These are phyloP conservation scores for Ochropleura leucogaster DNA, from an alignment of 2,888 invertebrate genomes.

Conservation along the genomic window DNA sequence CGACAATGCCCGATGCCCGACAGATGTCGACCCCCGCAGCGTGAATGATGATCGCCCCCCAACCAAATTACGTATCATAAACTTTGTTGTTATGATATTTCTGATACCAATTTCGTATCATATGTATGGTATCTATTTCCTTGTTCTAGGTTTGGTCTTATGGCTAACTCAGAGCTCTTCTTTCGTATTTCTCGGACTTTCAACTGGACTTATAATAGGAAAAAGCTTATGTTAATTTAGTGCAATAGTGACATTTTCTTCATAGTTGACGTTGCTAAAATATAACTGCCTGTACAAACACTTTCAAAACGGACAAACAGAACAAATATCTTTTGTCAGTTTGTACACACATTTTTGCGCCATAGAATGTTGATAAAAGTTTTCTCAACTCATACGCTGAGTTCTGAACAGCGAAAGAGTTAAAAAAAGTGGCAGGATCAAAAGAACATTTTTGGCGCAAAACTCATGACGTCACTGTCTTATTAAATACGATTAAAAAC, in stretches of 20 bases:
- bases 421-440: not conserved
- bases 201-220: not conserved
- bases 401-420: too few relatives aligned
- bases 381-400: too few relatives aligned
- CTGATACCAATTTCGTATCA: slow-evolving; percentile 62
- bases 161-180: not conserved
- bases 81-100: slow-evolving; percentile 74
- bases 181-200: not conserved
- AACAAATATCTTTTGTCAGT: not conserved
- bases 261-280: not conserved
- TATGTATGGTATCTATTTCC: slow-evolving; percentile 44
- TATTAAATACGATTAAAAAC: not conserved
- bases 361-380: not conserved
- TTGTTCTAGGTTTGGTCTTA: not conserved
- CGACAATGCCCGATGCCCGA: slow-evolving; percentile 62
- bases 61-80: slow-evolving; percentile 74
- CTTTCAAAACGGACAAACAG: not conserved
- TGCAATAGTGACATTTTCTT: not conserved
- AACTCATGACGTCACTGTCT: not conserved
- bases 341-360: not conserved
- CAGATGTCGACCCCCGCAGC: slow-evolving; percentile 89
- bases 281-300: not conserved
- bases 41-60: slow-evolving; percentile 83
- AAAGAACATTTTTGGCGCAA: not conserved
- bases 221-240: not conserved